A percentile compares a stretch with the other conserved stretches of the same genome.
Conservation (phyloP, 1,140 invertebrate genomes). For the Latrodectus geometricus region DNA sequence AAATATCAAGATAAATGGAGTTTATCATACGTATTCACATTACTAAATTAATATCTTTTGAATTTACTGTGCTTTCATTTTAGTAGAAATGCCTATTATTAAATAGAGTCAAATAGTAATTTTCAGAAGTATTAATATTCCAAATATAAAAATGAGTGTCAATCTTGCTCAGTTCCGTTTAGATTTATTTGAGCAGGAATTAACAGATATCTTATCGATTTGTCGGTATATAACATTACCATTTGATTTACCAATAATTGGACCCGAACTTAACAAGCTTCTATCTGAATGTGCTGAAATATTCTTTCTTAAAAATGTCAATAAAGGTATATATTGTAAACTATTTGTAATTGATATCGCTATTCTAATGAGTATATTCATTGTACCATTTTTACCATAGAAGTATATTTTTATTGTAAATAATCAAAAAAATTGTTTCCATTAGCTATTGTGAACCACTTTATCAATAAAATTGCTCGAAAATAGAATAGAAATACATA, state of each 20-base stretch:
- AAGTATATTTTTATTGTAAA: neutral
- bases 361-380: neutral
- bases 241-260: slow-evolving; percentile 22
- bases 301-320: slow-evolving; percentile 14
- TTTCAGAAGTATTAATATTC: too few species aligned
- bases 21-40: too few species aligned
- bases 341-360: neutral
- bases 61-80: too few species aligned
- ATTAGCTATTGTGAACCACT: neutral
- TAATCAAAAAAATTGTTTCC: too few species aligned
- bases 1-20: too few species aligned
- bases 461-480: neutral
- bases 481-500: neutral
- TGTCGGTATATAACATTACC: slow-evolving; percentile 51
- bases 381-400: neutral
- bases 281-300: slow-evolving; percentile 20
- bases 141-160: too few species aligned
- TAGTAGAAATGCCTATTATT: too few species aligned
- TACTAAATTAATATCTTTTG: too few species aligned
- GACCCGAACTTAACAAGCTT: slow-evolving; percentile 28
- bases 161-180: slow-evolving; percentile 5
- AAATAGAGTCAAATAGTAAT: too few species aligned
- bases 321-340: neutral
- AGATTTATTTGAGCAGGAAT: slow-evolving; percentile 29
- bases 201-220: neutral